These are phyloP conservation scores for Parapsyche elsis DNA, from an alignment of 1,140 invertebrate genomes.

Conservation along the genomic window DNA sequence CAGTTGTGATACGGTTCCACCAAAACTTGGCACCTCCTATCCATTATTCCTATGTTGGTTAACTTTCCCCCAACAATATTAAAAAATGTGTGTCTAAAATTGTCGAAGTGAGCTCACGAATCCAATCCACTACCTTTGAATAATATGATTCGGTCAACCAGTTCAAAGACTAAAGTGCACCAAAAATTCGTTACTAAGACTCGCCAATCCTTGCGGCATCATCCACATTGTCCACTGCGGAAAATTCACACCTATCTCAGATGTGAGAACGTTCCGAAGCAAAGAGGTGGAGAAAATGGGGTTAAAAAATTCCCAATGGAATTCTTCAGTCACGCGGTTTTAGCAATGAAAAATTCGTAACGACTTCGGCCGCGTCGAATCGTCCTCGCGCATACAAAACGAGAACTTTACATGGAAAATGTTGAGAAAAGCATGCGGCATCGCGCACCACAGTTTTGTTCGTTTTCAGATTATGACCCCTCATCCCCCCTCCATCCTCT, in stretches of 20 bases:
- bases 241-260: background rate
- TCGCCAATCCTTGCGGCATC: background rate
- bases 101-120: no score
- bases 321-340: constrained; percentile 44
- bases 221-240: constrained; percentile 17
- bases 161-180: no score
- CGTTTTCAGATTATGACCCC: constrained; percentile 31
- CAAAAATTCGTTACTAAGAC: no score
- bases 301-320: constrained; percentile 17
- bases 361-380: background rate
- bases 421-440: constrained; percentile 14
- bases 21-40: no score
- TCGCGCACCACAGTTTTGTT: constrained; percentile 40
- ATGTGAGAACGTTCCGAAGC: background rate
- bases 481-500: background rate
- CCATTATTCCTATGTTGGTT: no score
- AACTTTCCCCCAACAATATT: no score
- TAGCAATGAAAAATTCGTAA: constrained; percentile 55
- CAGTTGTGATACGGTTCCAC: no score
- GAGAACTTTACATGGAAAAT: constrained; percentile 26
- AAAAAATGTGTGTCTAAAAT: no score
- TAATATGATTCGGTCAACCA: no score
- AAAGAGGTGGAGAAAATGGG: background rate
- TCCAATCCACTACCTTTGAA: no score
- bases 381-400: constrained; percentile 43